A percentile compares a stretch with the other conserved stretches of the same genome.
Evolutionary conservation across 2,888 invertebrate genomes (phyloP).

Genomic region (Ectemnius cavifrons): DNA sequence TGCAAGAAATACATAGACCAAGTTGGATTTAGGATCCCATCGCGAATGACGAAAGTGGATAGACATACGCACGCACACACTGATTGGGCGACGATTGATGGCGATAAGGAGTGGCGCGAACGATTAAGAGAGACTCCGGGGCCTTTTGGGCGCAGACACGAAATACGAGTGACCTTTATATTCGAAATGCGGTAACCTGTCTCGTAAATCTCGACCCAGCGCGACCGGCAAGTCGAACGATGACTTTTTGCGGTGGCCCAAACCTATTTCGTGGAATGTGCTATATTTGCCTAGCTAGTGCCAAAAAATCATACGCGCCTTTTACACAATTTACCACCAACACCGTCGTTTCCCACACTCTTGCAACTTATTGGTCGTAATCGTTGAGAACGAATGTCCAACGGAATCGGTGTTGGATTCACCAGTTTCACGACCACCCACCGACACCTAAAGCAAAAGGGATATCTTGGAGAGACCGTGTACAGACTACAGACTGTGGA

Average conservation of each 20-base stretch:
- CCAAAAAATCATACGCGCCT: slow-evolving; percentile 9
- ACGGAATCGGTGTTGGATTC: no score
- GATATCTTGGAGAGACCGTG: slow-evolving; percentile 55
- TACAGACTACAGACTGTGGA: slow-evolving; percentile 38
- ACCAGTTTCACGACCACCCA: no score
- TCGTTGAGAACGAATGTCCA: no score
- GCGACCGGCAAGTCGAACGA: slow-evolving; percentile 53
- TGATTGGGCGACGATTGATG: neutral
- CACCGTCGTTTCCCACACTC: no score
- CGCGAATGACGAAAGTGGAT: no score
- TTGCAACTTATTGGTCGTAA: no score
- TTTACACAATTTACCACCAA: neutral
- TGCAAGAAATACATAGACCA: no score
- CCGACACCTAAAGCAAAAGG: slow-evolving; percentile 2
- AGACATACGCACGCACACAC: no score
- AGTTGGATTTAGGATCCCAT: no score
- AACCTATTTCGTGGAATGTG: slow-evolving; percentile 52
- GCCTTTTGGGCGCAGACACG: slow-evolving; percentile 9
- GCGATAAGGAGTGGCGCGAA: neutral
- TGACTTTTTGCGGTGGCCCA: slow-evolving; percentile 56
- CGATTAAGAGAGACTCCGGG: slow-evolving; percentile 6
- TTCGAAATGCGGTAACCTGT: slow-evolving; percentile 51
- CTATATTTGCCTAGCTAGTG: slow-evolving; percentile 13
- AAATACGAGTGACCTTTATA: slow-evolving; percentile 44
- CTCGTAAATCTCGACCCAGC: slow-evolving; percentile 63